A percentile compares a stretch with the other conserved stretches of the same genome.
Evolutionary conservation across 2,113 vertebrate genomes (phyloP).

Genomic region (Cyanistes caeruleus): DNA sequence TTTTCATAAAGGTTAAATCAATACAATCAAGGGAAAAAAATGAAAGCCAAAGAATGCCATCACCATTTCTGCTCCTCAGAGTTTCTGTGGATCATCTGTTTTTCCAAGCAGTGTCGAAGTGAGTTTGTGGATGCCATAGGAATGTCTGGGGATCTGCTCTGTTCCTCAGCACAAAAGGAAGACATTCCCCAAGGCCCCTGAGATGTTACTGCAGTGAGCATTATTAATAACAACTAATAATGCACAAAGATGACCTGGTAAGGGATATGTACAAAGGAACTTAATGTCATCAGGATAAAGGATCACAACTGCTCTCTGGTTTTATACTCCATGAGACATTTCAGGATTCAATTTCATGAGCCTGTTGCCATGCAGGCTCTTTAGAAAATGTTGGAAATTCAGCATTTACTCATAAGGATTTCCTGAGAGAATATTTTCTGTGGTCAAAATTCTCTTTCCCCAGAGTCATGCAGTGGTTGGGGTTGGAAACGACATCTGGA

Average conservation of each 20-base stretch:
- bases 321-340: background rate
- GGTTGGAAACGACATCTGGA: background rate
- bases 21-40: background rate
- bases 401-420: background rate
- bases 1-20: conserved; percentile 43
- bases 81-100: background rate
- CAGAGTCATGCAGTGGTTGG: accelerated
- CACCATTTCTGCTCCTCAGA: background rate
- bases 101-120: background rate
- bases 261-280: background rate
- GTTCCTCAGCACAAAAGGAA: accelerated
- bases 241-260: background rate
- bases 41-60: background rate
- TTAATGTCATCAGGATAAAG: background rate
- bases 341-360: background rate
- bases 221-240: background rate
- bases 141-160: background rate
- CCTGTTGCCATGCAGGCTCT: background rate
- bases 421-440: background rate
- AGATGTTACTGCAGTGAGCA: background rate
- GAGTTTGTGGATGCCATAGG: background rate
- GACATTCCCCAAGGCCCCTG: background rate
- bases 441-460: background rate
- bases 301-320: background rate
- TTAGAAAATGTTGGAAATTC: background rate